Base-by-base conservation (phyloP, 2,888 invertebrate species). In the Caenorhabditis sinica region DNA sequence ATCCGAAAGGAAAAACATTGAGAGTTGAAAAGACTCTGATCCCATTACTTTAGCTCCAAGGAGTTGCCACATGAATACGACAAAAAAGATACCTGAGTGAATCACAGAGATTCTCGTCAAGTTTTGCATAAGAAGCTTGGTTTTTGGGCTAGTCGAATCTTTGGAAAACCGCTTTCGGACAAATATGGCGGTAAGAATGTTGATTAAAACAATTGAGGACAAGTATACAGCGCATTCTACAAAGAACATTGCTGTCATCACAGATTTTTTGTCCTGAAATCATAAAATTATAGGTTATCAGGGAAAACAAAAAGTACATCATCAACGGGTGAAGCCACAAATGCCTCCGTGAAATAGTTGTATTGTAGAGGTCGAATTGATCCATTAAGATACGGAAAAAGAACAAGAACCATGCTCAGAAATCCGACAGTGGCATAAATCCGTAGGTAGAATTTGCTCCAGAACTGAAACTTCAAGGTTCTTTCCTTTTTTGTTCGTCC, bases 1-100 rank as follows among this genome's bases (percentile, higher is more conserved):
- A 73, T 73, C 61, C 11, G 73, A 73, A 5, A 60, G 36, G 5
- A 61, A 20, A 20, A 11, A 43, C 40, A 63, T 40, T 3, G 43
- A 30, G 0, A 25, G 9, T 8, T 15, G 4, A 1, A 45, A 43
- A 20, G 28, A 9, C 60, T 33, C 15, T 6, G 30, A 6, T 3
- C 43, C 58, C 2, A 23, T 3, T 13, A 25, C 33, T 2, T 40
- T 43, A 20, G 36, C 1, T 61, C 61, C 61, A 28, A 71, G 9
- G 11, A 60, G 30, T n/a, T 60, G 72, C 60, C 60, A 72, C 0
- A 60, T 9, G 15, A 72, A 45, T 0, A 72, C 72, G 2, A 58
- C 9, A n/a, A 58, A 30, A 23, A 60, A 60, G 2, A 68, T 5
- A 23, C 23, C 1, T 1, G 68, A 36, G 15, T 68, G 53, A 25